phyloP scores from a whole-genome alignment of 2,797 vertebrate species.

The Sebastes flavidus region DNA sequence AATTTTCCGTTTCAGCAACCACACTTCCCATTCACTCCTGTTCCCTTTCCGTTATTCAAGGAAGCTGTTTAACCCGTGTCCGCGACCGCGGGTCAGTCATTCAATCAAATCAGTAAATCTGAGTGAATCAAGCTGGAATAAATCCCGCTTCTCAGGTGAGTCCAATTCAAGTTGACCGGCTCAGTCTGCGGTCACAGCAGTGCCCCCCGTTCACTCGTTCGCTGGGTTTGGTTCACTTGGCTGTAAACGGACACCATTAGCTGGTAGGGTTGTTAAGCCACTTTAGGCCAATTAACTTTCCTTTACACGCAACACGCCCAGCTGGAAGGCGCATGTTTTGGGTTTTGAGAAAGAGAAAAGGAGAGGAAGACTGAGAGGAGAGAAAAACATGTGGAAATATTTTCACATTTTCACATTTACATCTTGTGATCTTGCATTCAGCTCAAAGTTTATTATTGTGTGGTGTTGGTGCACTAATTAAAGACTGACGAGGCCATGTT shows the following conservation, averaged over 20 bases:
- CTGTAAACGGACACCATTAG: conserved; percentile 75
- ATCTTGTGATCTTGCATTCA: conserved; percentile 29
- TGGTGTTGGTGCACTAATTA: conserved; percentile 36
- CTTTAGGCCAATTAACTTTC: conserved; percentile 76
- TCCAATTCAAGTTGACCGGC: conserved; percentile 69
- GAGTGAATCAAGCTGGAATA: conserved; percentile 66
- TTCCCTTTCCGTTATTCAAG: conserved; percentile 49
- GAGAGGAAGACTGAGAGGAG: conserved; percentile 14
- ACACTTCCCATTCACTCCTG: conserved; percentile 51
- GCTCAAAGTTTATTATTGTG: conserved; percentile 32
- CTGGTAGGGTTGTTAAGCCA: conserved; percentile 63
- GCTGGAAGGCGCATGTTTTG: conserved; percentile 61
- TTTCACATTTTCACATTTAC: conserved; percentile 13
- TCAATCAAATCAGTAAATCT: conserved; percentile 70
- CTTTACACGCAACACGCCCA: conserved; percentile 72
- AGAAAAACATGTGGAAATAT: conserved; percentile 24
- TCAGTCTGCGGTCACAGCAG: conserved; percentile 73
- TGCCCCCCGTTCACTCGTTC: conserved; percentile 55
- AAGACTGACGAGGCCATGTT: conserved; percentile 6
- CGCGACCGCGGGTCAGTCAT: conserved; percentile 49
- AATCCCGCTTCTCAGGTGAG: conserved; percentile 64
- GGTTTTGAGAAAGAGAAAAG: conserved; percentile 39
- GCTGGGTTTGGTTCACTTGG: conserved; percentile 67
- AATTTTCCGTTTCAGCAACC: conserved; percentile 64
- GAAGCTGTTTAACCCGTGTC: conserved; percentile 55